Evolutionary conservation across 2,888 invertebrate genomes (phyloP).

Genomic region (Erpobdella octoculata): DNA sequence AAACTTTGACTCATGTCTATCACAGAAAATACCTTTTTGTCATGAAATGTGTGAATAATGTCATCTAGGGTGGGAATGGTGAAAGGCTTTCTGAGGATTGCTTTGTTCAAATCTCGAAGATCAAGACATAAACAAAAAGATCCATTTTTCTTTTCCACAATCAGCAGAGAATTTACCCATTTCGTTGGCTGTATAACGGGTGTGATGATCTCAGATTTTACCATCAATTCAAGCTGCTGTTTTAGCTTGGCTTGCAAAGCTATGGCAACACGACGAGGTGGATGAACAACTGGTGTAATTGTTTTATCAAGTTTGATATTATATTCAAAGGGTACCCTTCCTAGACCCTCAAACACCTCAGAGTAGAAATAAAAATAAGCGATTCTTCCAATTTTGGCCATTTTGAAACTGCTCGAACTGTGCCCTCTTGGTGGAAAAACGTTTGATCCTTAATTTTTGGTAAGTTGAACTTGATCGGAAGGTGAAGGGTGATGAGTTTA

Average conservation of each 20-base stretch:
- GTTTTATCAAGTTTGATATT: not conserved
- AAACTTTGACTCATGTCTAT: slow-evolving; percentile 36
- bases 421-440: not conserved
- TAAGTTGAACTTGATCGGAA: not conserved
- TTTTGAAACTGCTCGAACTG: not conserved
- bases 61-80: slow-evolving; percentile 33
- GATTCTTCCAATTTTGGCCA: not conserved
- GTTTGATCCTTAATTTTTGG: slow-evolving; percentile 7
- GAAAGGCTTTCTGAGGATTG: slow-evolving; percentile 31
- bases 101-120: slow-evolving; percentile 31
- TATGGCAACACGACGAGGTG: slow-evolving; percentile 30
- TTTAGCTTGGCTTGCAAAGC: slow-evolving; percentile 23
- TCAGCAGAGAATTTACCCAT: slow-evolving; percentile 36
- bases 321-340: slow-evolving; percentile 5
- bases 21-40: slow-evolving; percentile 33
- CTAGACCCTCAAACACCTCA: slow-evolving; percentile 27
- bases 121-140: slow-evolving; percentile 32
- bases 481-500: not conserved
- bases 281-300: slow-evolving; percentile 23
- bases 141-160: slow-evolving; percentile 34
- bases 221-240: slow-evolving; percentile 27
- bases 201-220: slow-evolving; percentile 31
- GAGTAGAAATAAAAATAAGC: not conserved
- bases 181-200: slow-evolving; percentile 35
- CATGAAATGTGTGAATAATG: slow-evolving; percentile 25